Evolutionary conservation across 2,888 invertebrate genomes (phyloP).

Genomic region (Dorcus parallelipipedus): DNA sequence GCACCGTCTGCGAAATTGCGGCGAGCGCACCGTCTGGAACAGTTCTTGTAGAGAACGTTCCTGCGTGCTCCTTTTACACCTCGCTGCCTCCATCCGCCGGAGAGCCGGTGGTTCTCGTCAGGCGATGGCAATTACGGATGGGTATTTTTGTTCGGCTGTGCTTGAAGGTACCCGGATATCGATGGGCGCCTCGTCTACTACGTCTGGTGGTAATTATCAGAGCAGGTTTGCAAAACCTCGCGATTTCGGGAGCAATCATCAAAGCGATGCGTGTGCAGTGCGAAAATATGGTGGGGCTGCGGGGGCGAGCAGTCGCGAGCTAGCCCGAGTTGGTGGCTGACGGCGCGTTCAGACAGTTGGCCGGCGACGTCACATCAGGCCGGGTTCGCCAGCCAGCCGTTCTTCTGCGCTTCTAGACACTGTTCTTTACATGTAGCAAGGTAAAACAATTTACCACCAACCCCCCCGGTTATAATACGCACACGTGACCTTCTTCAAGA

Average conservation of each 20-base stretch:
- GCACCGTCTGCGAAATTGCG: slow-evolving; percentile 9
- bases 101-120: slow-evolving; percentile 6
- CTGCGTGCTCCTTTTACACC: slow-evolving; percentile 11
- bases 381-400: slow-evolving; percentile 37
- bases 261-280: slow-evolving; percentile 29
- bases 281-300: slow-evolving; percentile 31
- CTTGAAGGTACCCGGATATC: slow-evolving; percentile 1
- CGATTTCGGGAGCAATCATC: slow-evolving; percentile 13
- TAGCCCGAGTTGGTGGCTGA: slow-evolving; percentile 48
- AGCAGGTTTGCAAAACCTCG: slow-evolving; percentile 22
- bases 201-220: slow-evolving; percentile 18
- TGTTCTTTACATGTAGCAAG: slow-evolving; percentile 27
- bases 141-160: neutral
- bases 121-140: neutral
- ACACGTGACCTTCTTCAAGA: slow-evolving; percentile 19
- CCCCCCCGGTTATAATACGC: slow-evolving; percentile 14
- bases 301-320: slow-evolving; percentile 34
- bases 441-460: slow-evolving; percentile 21
- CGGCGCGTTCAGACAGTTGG: slow-evolving; percentile 51
- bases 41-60: slow-evolving; percentile 2
- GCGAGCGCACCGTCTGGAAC: slow-evolving; percentile 26
- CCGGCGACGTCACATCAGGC: slow-evolving; percentile 55
- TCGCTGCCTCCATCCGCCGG: slow-evolving; percentile 6
- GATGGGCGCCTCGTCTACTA: slow-evolving; percentile 14
- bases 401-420: slow-evolving; percentile 18